These are phyloP conservation scores for Formica selysi DNA, from an alignment of 1,140 invertebrate species.

Conservation along the genomic window DNA sequence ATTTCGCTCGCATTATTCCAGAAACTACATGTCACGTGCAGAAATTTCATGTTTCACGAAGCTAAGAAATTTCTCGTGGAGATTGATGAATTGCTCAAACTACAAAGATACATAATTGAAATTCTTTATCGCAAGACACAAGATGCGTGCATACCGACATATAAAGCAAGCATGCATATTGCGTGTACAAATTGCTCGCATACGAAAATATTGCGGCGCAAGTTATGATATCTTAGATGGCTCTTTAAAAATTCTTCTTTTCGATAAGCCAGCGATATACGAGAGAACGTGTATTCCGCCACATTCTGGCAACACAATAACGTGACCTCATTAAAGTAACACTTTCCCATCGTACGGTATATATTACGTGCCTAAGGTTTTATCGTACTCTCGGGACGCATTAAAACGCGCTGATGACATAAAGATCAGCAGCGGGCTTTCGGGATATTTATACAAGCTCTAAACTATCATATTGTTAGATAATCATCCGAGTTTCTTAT, in stretches of 20 bases:
- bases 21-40: constrained; percentile 3
- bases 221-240: neutral
- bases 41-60: neutral
- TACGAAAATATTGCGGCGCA: neutral
- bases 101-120: constrained; percentile 37
- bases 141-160: neutral
- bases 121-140: neutral
- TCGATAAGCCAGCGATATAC: neutral
- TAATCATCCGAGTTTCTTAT: neutral
- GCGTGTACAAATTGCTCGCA: neutral
- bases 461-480: neutral
- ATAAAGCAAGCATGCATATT: neutral
- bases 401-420: constrained; percentile 1
- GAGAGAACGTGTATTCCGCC: neutral
- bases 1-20: neutral
- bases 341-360: neutral
- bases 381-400: neutral
- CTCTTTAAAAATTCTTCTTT: neutral
- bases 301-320: neutral
- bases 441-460: neutral
- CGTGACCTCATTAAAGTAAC: neutral
- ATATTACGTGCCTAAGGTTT: neutral
- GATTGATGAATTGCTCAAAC: neutral
- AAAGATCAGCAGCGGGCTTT: neutral
- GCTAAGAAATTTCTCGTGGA: constrained; percentile 27